Evolutionary conservation across 37 sponge, comb jelly and placozoan species (phyloP).

Genomic region (Axinella damicornis): DNA sequence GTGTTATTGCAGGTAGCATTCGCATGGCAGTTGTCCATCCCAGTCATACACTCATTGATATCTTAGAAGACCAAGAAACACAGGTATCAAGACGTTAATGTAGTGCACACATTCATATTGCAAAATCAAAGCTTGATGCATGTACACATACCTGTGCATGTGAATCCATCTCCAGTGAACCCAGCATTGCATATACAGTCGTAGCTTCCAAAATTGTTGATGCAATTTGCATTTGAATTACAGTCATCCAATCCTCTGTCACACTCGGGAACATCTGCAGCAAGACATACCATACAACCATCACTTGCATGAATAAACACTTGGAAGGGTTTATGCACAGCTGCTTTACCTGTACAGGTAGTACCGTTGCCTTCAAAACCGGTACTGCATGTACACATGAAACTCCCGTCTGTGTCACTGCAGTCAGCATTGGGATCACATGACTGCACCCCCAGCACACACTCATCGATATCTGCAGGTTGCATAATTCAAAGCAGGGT

Average conservation of each 20-base stretch:
- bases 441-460: background rate
- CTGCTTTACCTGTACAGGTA: background rate
- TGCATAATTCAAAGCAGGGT: background rate
- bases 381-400: slow-evolving; percentile 31
- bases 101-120: too few species aligned
- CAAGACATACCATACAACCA: background rate
- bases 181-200: slow-evolving; percentile 25
- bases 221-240: slow-evolving; percentile 7
- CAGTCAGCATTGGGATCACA: slow-evolving; percentile 14
- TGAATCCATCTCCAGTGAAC: slow-evolving; percentile 45
- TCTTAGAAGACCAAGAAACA: too few species aligned
- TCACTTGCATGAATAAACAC: background rate
- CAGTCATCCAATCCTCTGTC: background rate
- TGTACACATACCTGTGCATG: slow-evolving; percentile 3
- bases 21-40: background rate
- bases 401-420: slow-evolving; percentile 38
- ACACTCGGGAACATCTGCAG: slow-evolving; percentile 13
- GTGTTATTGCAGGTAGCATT: slow-evolving; percentile 30
- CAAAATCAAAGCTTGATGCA: background rate
- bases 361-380: slow-evolving; percentile 19
- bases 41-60: slow-evolving; percentile 1
- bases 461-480: background rate
- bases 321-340: background rate
- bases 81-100: too few species aligned
- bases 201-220: slow-evolving; percentile 23